A percentile compares a stretch with the other conserved stretches of the same genome.
phyloP scores from a whole-genome alignment of 30 jellyfish, hydroid and myxozoan genomes.

The Aurelia aurita region DNA sequence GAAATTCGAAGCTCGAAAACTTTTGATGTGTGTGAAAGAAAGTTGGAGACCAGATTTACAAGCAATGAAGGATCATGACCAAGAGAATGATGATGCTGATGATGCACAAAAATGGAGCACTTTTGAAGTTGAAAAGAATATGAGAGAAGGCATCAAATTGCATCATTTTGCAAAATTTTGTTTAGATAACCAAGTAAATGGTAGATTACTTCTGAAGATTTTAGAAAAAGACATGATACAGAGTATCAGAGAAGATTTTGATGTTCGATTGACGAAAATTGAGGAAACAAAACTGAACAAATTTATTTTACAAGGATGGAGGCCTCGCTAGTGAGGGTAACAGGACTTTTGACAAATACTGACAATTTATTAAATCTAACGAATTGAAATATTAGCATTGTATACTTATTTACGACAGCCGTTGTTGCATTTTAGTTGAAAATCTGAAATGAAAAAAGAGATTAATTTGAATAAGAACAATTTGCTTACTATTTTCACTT shows the following conservation, averaged over 20 bases:
- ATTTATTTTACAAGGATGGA: constrained; percentile 21
- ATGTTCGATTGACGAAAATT: not conserved
- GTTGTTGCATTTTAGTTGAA: too few relatives aligned
- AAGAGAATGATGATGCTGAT: not conserved
- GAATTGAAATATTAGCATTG: too few relatives aligned
- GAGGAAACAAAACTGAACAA: constrained; percentile 23
- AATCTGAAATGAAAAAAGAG: too few relatives aligned
- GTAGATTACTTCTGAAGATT: constrained; percentile 21
- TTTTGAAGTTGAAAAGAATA: not conserved
- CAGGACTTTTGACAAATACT: too few relatives aligned
- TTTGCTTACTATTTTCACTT: too few relatives aligned
- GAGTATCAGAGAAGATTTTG: constrained; percentile 15
- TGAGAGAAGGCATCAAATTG: constrained; percentile 16
- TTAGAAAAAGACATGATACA: constrained; percentile 8
- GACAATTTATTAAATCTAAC: too few relatives aligned
- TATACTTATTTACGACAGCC: too few relatives aligned
- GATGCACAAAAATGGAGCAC: not conserved
- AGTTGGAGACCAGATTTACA: constrained; percentile 9
- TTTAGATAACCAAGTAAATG: constrained; percentile 17
- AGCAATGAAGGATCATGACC: not conserved
- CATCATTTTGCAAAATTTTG: constrained; percentile 32
- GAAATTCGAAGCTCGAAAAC: constrained; percentile 24
- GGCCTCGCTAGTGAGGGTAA: not conserved
- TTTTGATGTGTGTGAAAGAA: not conserved
- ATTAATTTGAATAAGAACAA: too few relatives aligned